Base-by-base conservation (phyloP, 2,113 vertebrate genomes). In the Engraulis encrasicolus region DNA sequence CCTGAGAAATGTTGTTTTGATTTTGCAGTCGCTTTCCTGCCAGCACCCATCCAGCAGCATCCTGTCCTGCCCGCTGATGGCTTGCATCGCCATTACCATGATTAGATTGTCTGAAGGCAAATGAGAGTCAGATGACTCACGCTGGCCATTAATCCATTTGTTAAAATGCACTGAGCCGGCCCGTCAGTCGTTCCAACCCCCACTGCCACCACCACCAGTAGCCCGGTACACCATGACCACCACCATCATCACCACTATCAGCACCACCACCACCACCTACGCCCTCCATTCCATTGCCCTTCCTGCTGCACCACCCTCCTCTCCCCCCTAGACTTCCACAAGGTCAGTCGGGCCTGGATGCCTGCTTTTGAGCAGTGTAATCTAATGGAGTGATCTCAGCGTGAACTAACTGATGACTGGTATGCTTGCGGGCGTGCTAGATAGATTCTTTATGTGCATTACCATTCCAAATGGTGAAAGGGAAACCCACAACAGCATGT, bases 121-220 rank as follows among this genome's bases (percentile, higher is more conserved):
- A 88, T 81, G 48, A 83, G 58, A 80, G 81, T 83, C 61, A 66
- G 78, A 71, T 83, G 79, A 83, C 81, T 88, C 80, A 79, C 19
- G 34, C 27, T 74, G 66, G 66, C 66, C 61, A 45, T 85, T 82
- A 89, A 80, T 84, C 81, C 48, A 23, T 45, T n/a, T 2, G 6
- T 83, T 71, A 40, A 34, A 38, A 79, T 74, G 66, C 66, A n/a
- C n/a, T n/a, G n/a, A n/a, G n/a, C n/a, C n/a, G n/a, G n/a, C n/a
- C n/a, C n/a, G n/a, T n/a, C n/a, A n/a, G n/a, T n/a, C n/a, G n/a
- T 74, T 27, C 66, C 40, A 45, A 45, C 40, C 40, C 4, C 9
- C 40, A 45, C 4, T 45, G 4, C 40, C 3, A 45, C 40, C 40
- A 3, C 40, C 40, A 45, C 40, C 40, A 45, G 40, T 45, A 45